These are phyloP conservation scores for Rhombomys opimus DNA, from an alignment of 2,113 vertebrate species.

Conservation along the genomic window DNA sequence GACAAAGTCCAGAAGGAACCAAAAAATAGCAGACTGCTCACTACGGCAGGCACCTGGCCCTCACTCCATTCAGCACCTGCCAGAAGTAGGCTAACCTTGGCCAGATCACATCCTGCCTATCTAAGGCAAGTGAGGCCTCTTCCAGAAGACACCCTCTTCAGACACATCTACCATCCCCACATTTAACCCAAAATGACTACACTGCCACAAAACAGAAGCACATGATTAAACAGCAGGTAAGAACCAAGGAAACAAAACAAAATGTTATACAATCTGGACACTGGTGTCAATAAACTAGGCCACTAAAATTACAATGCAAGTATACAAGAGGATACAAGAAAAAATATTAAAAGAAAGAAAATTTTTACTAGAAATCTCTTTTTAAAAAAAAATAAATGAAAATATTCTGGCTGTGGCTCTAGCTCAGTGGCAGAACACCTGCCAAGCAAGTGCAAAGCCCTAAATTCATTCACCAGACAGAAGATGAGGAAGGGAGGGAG, in stretches of 20 bases:
- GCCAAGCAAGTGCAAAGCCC: background rate
- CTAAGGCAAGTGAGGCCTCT: background rate
- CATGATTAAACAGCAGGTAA: background rate
- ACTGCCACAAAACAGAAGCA: background rate
- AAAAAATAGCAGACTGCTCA: background rate
- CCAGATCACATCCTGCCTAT: background rate
- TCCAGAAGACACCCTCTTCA: background rate
- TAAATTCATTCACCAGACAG: background rate
- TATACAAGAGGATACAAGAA: background rate
- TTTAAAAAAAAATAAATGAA: background rate
- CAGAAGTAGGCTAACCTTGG: background rate
- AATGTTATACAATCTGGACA: background rate
- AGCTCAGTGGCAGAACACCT: background rate
- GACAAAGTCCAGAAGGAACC: background rate
- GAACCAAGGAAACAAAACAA: conserved; percentile 10
- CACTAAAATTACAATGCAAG: background rate
- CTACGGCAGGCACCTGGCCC: background rate
- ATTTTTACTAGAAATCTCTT: conserved; percentile 12
- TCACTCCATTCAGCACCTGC: background rate
- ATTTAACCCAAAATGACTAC: background rate
- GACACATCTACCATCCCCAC: background rate
- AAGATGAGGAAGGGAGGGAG: too few relatives aligned
- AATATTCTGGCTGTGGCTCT: background rate
- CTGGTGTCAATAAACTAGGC: background rate
- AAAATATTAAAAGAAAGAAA: conserved; percentile 4